Evolutionary conservation across 2,113 vertebrate genomes (phyloP).

Genomic region (Larimichthys crocea): DNA sequence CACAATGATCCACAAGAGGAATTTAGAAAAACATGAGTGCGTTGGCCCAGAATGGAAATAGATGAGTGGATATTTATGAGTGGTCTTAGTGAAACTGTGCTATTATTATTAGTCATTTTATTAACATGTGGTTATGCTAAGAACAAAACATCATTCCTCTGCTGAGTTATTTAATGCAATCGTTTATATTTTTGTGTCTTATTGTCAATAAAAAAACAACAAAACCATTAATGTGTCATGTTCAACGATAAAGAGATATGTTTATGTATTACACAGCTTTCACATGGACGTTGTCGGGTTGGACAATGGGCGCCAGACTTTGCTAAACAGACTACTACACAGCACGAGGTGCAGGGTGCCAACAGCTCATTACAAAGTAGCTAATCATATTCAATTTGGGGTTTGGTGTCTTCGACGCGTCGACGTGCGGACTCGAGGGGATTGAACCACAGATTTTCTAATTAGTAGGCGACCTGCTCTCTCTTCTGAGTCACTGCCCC

Average conservation of each 20-base stretch:
- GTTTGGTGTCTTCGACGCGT: too few relatives aligned
- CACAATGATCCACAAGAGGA: conserved; percentile 48
- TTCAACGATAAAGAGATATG: neutral
- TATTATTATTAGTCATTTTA: conserved; percentile 13
- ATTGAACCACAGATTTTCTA: too few relatives aligned
- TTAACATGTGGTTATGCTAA: neutral
- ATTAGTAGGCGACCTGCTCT: too few relatives aligned
- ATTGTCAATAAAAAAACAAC: neutral
- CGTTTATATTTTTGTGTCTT: neutral
- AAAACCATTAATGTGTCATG: neutral
- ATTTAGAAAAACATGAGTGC: conserved; percentile 42
- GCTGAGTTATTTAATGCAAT: neutral
- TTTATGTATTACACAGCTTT: neutral
- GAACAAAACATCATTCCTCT: neutral
- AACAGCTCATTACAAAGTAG: too few relatives aligned
- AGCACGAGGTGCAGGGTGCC: too few relatives aligned
- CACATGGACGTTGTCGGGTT: neutral
- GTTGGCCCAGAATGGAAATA: conserved; percentile 30
- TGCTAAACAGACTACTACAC: too few relatives aligned
- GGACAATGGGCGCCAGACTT: too few relatives aligned
- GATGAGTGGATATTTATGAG: conserved; percentile 25
- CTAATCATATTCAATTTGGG: too few relatives aligned
- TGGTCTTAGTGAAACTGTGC: conserved; percentile 9
- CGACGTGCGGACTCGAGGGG: too few relatives aligned
- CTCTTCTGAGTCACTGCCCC: neutral